phyloP scores from a whole-genome alignment of 2,113 vertebrate genomes.

The Solenodon paradoxus region DNA sequence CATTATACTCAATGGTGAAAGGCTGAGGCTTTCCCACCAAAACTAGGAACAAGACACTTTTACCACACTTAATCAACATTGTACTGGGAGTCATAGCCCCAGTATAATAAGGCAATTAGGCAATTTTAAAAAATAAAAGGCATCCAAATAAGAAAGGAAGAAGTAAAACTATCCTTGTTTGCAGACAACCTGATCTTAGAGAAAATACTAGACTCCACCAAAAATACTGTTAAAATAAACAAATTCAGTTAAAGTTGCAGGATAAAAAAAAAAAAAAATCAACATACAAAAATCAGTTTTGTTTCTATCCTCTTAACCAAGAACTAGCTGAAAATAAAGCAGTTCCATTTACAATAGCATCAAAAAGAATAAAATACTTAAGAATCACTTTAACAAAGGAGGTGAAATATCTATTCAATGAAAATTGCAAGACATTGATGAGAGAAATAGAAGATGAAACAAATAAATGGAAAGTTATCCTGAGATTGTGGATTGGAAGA shows the following conservation, averaged over 20 bases:
- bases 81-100: background rate
- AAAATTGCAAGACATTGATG: background rate
- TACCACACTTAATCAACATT: background rate
- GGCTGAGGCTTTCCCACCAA: background rate
- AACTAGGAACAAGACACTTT: background rate
- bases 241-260: background rate
- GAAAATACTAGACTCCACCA: background rate
- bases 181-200: no score
- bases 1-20: background rate
- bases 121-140: background rate
- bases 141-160: background rate
- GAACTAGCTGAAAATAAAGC: background rate
- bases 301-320: background rate
- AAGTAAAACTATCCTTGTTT: background rate
- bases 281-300: background rate
- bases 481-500: background rate
- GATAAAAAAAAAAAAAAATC: background rate
- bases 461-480: background rate
- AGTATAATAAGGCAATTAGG: background rate
- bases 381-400: background rate
- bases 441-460: background rate
- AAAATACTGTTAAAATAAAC: background rate
- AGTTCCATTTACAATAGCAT: background rate
- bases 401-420: background rate
- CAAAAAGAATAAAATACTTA: background rate